A percentile compares a stretch with the other conserved stretches of the same genome.
Conservation (phyloP, 1,140 invertebrate species). For the Aphelenchoides fujianensis region DNA sequence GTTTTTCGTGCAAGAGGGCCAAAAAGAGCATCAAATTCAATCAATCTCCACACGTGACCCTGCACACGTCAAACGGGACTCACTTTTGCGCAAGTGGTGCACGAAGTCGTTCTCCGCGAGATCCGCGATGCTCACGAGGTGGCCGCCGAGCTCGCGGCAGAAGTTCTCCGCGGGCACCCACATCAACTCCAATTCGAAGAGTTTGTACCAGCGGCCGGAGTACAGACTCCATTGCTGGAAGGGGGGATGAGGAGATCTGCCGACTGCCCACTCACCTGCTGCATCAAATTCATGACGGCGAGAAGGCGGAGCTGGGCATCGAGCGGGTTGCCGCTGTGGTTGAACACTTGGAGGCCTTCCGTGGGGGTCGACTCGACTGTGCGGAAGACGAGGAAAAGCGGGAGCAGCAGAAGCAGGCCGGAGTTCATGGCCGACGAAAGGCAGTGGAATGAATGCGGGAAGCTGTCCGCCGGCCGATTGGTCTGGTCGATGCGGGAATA, state of each 20-base stretch:
- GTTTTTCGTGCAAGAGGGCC: not conserved
- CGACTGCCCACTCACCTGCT: slow-evolving; percentile 33
- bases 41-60: not conserved
- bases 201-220: slow-evolving; percentile 46
- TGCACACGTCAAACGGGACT: not conserved
- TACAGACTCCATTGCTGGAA: slow-evolving; percentile 52
- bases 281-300: slow-evolving; percentile 42
- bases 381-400: slow-evolving; percentile 20
- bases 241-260: not conserved
- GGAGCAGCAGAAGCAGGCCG: slow-evolving; percentile 20
- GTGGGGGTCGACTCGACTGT: no score
- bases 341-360: slow-evolving; percentile 20
- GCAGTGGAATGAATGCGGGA: no score
- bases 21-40: not conserved
- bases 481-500: not conserved
- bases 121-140: slow-evolving; percentile 51
- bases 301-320: slow-evolving; percentile 36
- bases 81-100: slow-evolving; percentile 53
- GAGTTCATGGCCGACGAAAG: no score
- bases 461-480: no score
- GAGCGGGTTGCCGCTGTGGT: not conserved
- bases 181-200: slow-evolving; percentile 57
- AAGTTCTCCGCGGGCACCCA: slow-evolving; percentile 59
- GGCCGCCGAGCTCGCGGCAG: slow-evolving; percentile 52
- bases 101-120: slow-evolving; percentile 54